phyloP scores from a whole-genome alignment of 1,140 invertebrate genomes.

The Neodiprion virginianus region DNA sequence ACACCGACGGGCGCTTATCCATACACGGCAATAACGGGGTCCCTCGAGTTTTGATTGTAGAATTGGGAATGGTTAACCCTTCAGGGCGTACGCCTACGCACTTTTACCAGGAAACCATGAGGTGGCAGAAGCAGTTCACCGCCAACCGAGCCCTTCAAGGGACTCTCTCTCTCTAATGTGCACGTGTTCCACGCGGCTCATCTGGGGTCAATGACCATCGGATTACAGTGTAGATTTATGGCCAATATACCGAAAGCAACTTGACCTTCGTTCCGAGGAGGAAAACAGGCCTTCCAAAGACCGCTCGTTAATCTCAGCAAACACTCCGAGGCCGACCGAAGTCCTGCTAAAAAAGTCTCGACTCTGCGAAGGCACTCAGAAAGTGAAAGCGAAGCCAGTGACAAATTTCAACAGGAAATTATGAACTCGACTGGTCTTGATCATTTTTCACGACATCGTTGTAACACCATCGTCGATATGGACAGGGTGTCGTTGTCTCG shows the following conservation, averaged over 20 bases:
- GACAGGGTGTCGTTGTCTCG: too few relatives aligned
- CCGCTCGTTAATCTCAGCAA: constrained; percentile 17
- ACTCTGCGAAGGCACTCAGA: constrained; percentile 35
- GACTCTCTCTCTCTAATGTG: constrained; percentile 13
- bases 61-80: constrained; percentile 41
- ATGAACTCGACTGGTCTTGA: not conserved
- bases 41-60: constrained; percentile 28
- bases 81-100: constrained; percentile 63
- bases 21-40: constrained; percentile 10
- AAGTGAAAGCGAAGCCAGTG: constrained; percentile 48
- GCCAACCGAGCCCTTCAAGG: constrained; percentile 41
- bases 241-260: not conserved
- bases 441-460: not conserved
- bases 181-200: not conserved
- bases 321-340: constrained; percentile 13
- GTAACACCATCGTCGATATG: too few relatives aligned
- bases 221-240: not conserved
- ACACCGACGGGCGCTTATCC: not conserved
- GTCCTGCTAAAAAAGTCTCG: not conserved
- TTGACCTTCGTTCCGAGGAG: not conserved
- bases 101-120: constrained; percentile 61
- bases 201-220: not conserved
- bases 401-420: constrained; percentile 41
- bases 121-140: constrained; percentile 36
- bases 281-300: not conserved